A percentile compares a stretch with the other conserved stretches of the same genome.
Evolutionary conservation across 2,888 invertebrate species (phyloP).

Genomic region (Chrysopilus asiliformis): DNA sequence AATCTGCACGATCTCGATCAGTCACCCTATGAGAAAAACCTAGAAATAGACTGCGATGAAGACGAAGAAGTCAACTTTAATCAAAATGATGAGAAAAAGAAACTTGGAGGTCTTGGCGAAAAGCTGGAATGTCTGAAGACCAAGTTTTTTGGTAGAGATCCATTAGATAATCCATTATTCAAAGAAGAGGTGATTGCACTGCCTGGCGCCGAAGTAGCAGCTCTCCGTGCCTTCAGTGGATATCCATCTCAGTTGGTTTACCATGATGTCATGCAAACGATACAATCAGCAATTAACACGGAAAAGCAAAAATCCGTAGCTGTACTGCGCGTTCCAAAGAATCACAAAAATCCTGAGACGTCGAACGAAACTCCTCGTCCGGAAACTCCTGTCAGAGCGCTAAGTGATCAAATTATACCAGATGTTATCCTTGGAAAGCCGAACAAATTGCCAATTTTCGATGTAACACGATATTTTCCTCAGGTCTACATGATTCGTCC

Average conservation of each 20-base stretch:
- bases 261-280: constrained; percentile 15
- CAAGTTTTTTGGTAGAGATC: constrained; percentile 62
- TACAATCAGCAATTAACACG: constrained; percentile 6
- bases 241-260: constrained; percentile 11
- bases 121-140: constrained; percentile 61
- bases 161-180: constrained; percentile 62
- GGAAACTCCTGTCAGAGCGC: background rate
- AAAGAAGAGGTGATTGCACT: constrained; percentile 35
- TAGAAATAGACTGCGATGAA: constrained; percentile 26
- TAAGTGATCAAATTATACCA: background rate
- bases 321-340: background rate
- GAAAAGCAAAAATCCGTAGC: constrained; percentile 1
- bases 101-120: constrained; percentile 51
- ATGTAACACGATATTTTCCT: constrained; percentile 9
- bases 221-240: background rate
- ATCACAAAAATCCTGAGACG: background rate
- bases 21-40: constrained; percentile 6
- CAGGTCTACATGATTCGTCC: constrained; percentile 11
- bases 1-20: constrained; percentile 41
- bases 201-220: background rate
- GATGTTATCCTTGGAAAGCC: background rate
- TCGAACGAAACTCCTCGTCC: constrained; percentile 1
- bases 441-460: constrained; percentile 8
- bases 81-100: constrained; percentile 25
- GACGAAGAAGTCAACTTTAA: constrained; percentile 17